These are phyloP conservation scores for Hyposoter dolosus DNA, from an alignment of 2,888 invertebrate genomes.

Conservation along the genomic window DNA sequence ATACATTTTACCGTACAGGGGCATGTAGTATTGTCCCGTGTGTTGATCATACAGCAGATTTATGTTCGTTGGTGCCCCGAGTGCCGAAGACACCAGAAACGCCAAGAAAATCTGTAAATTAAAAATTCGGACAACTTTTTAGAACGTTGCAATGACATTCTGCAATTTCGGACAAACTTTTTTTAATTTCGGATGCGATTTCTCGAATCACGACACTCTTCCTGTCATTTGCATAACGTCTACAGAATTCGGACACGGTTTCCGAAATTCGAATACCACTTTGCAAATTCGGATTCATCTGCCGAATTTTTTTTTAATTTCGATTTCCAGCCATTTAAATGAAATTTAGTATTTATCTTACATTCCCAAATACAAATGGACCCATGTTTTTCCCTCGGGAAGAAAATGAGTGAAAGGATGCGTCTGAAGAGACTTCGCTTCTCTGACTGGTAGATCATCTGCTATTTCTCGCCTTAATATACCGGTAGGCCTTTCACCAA, in stretches of 20 bases:
- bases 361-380: conserved; percentile 76
- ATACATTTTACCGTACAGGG: conserved; percentile 68
- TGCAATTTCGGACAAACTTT: neutral
- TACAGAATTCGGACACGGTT: neutral
- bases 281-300: neutral
- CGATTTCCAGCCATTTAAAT: neutral
- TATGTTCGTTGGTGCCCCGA: conserved; percentile 77
- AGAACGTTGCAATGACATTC: neutral
- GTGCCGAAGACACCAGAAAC: conserved; percentile 76
- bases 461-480: conserved; percentile 83
- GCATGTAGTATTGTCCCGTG: conserved; percentile 72
- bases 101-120: conserved; percentile 75
- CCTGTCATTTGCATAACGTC: neutral
- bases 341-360: conserved; percentile 68
- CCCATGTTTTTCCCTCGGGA: conserved; percentile 68
- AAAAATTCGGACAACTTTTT: neutral
- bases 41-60: conserved; percentile 69
- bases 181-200: neutral
- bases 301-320: neutral
- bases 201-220: neutral
- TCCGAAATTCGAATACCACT: neutral
- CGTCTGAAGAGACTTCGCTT: conserved; percentile 74
- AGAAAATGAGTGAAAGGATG: conserved; percentile 54
- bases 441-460: conserved; percentile 83
- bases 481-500: conserved; percentile 83